phyloP scores from a whole-genome alignment of 2,113 vertebrate species.

The Pipa parva region DNA sequence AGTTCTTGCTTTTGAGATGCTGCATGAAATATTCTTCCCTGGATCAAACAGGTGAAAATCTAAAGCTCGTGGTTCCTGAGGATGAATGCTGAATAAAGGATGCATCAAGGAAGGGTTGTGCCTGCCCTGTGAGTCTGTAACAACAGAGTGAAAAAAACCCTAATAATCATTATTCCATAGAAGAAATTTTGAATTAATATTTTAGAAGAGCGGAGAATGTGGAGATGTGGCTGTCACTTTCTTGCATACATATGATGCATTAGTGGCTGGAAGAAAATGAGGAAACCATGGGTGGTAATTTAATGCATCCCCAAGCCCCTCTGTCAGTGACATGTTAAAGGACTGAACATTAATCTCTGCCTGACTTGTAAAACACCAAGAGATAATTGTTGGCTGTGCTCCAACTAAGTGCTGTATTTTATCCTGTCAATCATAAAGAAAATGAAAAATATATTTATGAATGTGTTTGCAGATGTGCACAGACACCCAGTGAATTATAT shows the following conservation, averaged over 20 bases:
- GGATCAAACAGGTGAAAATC: constrained; percentile 9
- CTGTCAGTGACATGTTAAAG: constrained; percentile 33
- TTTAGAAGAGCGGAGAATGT: constrained; percentile 31
- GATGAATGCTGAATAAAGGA: constrained; percentile 20
- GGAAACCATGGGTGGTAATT: constrained; percentile 41
- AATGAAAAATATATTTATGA: neutral
- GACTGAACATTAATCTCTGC: constrained; percentile 41
- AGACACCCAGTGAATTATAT: neutral
- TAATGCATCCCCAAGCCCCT: constrained; percentile 38
- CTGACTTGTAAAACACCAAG: constrained; percentile 40
- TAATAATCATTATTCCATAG: constrained; percentile 36
- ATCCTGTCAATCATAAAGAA: constrained; percentile 25
- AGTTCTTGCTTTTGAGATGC: too few relatives aligned
- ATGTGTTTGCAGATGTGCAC: neutral
- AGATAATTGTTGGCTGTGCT: constrained; percentile 39
- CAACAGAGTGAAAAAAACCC: constrained; percentile 20
- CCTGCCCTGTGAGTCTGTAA: constrained; percentile 10
- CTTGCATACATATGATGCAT: constrained; percentile 43
- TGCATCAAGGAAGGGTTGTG: constrained; percentile 16
- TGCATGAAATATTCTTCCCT: neutral
- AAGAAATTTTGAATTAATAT: constrained; percentile 26
- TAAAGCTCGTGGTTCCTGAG: constrained; percentile 24
- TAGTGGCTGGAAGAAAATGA: constrained; percentile 39
- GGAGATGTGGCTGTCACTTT: constrained; percentile 33
- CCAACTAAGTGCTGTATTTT: constrained; percentile 30